Conservation (phyloP, 2,888 invertebrate species). For the Leucoma salicis region DNA sequence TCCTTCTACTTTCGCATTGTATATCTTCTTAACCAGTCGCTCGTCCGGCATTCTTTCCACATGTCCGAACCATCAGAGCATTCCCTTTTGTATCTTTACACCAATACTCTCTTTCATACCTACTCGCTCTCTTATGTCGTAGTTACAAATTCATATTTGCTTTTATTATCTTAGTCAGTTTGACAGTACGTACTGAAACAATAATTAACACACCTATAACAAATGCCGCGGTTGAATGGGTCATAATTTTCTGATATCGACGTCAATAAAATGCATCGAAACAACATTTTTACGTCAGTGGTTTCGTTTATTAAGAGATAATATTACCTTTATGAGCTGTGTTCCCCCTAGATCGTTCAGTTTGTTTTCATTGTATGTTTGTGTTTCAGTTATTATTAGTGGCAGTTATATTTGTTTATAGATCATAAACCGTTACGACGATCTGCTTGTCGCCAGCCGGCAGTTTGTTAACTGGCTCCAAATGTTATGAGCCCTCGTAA, state of each 20-base stretch:
- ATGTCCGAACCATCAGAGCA: no score
- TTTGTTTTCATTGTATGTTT: conserved; percentile 76
- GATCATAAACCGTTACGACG: conserved; percentile 74
- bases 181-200: conserved; percentile 17
- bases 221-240: conserved; percentile 52
- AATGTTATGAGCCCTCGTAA: conserved; percentile 67
- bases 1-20: no score
- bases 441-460: conserved; percentile 71
- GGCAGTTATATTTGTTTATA: conserved; percentile 78
- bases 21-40: no score
- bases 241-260: conserved; percentile 58
- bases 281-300: conserved; percentile 68
- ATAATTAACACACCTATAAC: conserved; percentile 39
- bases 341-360: conserved; percentile 59
- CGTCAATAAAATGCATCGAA: conserved; percentile 63
- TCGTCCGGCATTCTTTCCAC: no score
- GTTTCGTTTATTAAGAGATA: conserved; percentile 79
- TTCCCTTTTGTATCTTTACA: no score
- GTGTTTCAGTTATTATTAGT: conserved; percentile 80
- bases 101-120: no score
- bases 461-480: conserved; percentile 71
- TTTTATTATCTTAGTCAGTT: no score
- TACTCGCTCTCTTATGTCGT: no score
- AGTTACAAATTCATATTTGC: no score
- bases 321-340: conserved; percentile 77